Conservation (phyloP, 2,888 invertebrate species). For the Platypus cylindrus region DNA sequence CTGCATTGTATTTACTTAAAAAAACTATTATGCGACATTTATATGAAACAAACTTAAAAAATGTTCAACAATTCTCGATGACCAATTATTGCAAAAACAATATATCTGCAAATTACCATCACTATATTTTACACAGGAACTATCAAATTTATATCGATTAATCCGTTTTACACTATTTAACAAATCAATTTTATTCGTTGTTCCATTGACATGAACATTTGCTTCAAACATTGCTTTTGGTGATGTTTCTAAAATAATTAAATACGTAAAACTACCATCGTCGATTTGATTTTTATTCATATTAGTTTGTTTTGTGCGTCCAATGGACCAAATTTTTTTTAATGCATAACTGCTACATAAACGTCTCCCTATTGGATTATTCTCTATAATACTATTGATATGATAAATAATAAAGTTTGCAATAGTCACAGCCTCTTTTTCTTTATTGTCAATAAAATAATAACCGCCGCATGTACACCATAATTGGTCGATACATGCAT, state of each 20-base stretch:
- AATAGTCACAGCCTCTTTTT: constrained; percentile 40
- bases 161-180: constrained; percentile 50
- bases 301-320: constrained; percentile 16
- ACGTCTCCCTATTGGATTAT: constrained; percentile 5
- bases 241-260: constrained; percentile 50
- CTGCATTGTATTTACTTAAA: no score
- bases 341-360: constrained; percentile 21
- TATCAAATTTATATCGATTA: constrained; percentile 39
- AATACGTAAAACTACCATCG: no score
- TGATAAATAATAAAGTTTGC: constrained; percentile 30
- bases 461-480: constrained; percentile 62
- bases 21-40: no score
- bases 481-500: constrained; percentile 53
- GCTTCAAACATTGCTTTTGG: constrained; percentile 61
- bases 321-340: constrained; percentile 21
- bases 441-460: constrained; percentile 37
- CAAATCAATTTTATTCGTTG: constrained; percentile 30
- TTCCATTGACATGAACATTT: constrained; percentile 38
- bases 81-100: constrained; percentile 37
- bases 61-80: no score
- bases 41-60: no score
- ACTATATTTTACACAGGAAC: constrained; percentile 37
- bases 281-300: constrained; percentile 25
- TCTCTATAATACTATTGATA: constrained; percentile 13
- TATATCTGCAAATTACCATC: constrained; percentile 40